Base-by-base conservation (phyloP, 92 coral and sea anemone genomes). In the Porites evermanni region DNA sequence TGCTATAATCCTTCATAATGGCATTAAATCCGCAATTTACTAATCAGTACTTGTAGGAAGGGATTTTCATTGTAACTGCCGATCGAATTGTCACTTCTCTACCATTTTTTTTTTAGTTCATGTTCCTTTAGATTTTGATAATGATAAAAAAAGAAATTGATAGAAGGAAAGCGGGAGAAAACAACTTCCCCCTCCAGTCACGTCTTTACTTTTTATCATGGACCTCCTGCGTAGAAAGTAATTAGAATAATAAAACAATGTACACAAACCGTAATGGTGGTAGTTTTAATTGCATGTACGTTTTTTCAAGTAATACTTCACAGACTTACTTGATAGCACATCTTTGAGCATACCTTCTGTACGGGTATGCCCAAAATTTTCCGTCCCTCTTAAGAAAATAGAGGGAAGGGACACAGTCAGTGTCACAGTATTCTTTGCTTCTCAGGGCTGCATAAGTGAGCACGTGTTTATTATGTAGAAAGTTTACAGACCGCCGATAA, bases 1-100 rank as follows among this genome's bases (percentile, higher is more conserved):
- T 53, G 47, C n/a, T 53, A 23, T 84, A 75, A 84, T 84, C 88
- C 88, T 53, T 84, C 77, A 54, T 54, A 84, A 84, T 84, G 64
- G 81, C 56, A 75, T 64, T 9, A 69, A 85, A 26, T 11, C 32
- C 21, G n/a, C 29, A 71, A 53, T 71, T 18, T 69, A 24, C 68
- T 26, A 18, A 64, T 50, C 64, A 83, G 52, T 20, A 7, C 19
- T 71, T 12, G 16, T 6, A 17, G 51, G 18, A 64, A 26, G 54
- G 24, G 5, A 12, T 21, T 63, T 60, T 24, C 47, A 38, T 0
- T 59, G 72, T 26, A 52, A 29, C 58, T n/a, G 47, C 60, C n/a
- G 12, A 38, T 32, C 24, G 5, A 44, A 47, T 20, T 60, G 67
- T n/a, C 67, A 12, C 24, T 67, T 21, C 44, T 9, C 12, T 23